phyloP scores from a whole-genome alignment of 2,113 vertebrate species.

The Equus przewalskii region DNA sequence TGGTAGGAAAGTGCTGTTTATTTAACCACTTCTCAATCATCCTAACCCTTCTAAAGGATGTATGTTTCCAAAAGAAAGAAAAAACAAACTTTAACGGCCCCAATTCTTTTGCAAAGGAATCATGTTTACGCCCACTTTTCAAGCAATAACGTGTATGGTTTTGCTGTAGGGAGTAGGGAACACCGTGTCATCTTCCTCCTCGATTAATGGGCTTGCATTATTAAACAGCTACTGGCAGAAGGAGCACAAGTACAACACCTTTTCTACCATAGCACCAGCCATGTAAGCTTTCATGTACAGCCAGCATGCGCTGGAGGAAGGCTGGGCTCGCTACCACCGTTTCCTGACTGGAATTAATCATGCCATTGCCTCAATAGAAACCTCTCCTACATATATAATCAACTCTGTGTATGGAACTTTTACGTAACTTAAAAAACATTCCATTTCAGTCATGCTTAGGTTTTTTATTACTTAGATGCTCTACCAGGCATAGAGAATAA shows the following conservation, averaged over 20 bases:
- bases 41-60: not conserved
- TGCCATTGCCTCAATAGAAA: conserved; percentile 41
- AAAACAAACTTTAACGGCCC: not conserved
- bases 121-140: not conserved
- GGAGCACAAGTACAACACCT: not conserved
- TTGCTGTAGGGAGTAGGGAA: conserved; percentile 24
- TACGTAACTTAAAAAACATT: not conserved
- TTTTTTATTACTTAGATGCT: not conserved
- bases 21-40: conserved; percentile 72
- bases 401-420: not conserved
- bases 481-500: not conserved
- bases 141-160: not conserved
- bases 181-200: conserved; percentile 61
- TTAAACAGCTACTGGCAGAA: conserved; percentile 63
- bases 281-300: not conserved
- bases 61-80: not conserved
- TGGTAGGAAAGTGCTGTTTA: conserved; percentile 66
- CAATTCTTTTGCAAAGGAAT: not conserved
- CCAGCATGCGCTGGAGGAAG: not conserved
- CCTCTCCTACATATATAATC: not conserved
- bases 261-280: not conserved
- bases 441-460: not conserved
- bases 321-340: not conserved
- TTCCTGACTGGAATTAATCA: conserved; percentile 66
- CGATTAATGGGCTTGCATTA: conserved; percentile 80